Conservation (phyloP, 2,888 invertebrate species). For the Hyposoter didymator region DNA sequence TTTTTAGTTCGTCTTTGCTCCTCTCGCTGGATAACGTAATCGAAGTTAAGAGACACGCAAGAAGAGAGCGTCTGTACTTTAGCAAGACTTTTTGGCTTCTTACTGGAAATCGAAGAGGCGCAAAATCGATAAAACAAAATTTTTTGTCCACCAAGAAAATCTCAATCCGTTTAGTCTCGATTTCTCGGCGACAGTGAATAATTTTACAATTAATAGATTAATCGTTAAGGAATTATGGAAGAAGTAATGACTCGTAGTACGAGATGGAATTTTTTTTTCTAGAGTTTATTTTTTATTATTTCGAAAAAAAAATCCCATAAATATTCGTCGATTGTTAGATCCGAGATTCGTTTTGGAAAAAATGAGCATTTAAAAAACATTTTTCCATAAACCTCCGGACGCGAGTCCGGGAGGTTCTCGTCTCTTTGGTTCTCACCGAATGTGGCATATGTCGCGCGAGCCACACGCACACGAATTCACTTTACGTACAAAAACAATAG, state of each 20-base stretch:
- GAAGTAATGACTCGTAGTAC: neutral
- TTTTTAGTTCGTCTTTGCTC: neutral
- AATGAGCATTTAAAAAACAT: neutral
- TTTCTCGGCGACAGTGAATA: neutral
- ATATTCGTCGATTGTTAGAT: neutral
- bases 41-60: slow-evolving; percentile 71
- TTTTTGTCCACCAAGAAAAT: neutral
- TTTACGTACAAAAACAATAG: slow-evolving; percentile 58
- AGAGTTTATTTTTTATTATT: neutral
- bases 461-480: neutral
- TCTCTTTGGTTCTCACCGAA: slow-evolving; percentile 58
- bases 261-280: too few relatives aligned
- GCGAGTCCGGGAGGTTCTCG: neutral
- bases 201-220: neutral
- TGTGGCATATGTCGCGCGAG: slow-evolving; percentile 47
- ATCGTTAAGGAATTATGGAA: neutral
- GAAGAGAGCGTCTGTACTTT: slow-evolving; percentile 68
- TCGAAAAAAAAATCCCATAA: neutral
- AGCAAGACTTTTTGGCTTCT: slow-evolving; percentile 23
- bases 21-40: slow-evolving; percentile 64
- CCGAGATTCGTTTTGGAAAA: neutral
- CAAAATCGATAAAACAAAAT: neutral
- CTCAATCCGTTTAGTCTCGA: neutral
- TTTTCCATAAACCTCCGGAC: slow-evolving; percentile 14
- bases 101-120: neutral